Evolutionary conservation across 2,797 vertebrate species (phyloP).

Genomic region (Amazona ochrocephala): DNA sequence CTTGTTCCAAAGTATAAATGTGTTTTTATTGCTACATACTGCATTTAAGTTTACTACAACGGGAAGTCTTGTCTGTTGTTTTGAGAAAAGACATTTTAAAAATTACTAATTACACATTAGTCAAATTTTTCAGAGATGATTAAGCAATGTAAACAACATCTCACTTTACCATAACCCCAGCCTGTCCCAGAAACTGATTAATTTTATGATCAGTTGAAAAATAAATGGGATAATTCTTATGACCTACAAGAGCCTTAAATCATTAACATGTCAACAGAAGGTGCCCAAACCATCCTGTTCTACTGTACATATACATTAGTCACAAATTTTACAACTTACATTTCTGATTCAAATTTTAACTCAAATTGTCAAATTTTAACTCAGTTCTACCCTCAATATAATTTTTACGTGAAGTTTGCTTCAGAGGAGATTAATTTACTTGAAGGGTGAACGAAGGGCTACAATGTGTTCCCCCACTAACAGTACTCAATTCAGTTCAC

Average conservation of each 20-base stretch:
- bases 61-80: conserved; percentile 15
- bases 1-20: conserved; percentile 36
- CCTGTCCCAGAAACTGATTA: conserved; percentile 33
- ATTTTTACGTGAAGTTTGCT: neutral
- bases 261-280: neutral
- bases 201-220: conserved; percentile 49
- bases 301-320: neutral
- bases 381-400: neutral
- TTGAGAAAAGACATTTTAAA: conserved; percentile 56
- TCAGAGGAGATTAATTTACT: neutral
- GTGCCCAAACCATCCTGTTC: neutral
- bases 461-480: neutral
- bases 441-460: neutral
- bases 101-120: conserved; percentile 66
- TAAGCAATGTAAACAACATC: conserved; percentile 47
- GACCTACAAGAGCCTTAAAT: neutral
- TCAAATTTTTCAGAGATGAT: conserved; percentile 55
- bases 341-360: neutral
- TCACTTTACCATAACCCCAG: conserved; percentile 41
- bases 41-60: conserved; percentile 49
- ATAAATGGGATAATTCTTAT: neutral
- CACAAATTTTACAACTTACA: neutral
- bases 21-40: conserved; percentile 5
- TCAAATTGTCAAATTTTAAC: neutral
- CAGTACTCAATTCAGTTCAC: neutral